These are phyloP conservation scores for Synodontis membranacea DNA, from an alignment of 2,113 vertebrate genomes.

Conservation along the genomic window DNA sequence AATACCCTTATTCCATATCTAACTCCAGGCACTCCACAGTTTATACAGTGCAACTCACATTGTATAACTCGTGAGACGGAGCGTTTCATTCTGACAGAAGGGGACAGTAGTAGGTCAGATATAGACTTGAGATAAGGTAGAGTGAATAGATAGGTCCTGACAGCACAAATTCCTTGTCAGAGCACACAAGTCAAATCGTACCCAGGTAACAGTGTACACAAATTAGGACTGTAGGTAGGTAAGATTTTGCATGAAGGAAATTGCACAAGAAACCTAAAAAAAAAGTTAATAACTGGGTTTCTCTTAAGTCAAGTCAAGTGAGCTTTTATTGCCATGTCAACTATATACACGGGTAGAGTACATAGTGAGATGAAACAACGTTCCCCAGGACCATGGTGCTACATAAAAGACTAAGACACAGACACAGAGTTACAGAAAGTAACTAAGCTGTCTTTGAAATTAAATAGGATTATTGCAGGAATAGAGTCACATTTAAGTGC, in stretches of 20 bases:
- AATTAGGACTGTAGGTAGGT: neutral
- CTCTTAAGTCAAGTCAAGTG: no score
- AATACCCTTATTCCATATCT: neutral
- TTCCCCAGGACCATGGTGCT: no score
- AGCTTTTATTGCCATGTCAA: no score
- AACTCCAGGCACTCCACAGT: neutral
- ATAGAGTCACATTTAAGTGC: neutral
- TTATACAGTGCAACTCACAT: no score
- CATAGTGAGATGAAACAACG: no score
- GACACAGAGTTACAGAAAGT: no score
- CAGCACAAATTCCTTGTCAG: neutral
- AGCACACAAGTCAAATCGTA: neutral
- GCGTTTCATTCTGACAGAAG: neutral
- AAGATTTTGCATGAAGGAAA: neutral
- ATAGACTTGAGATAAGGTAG: neutral
- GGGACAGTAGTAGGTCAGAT: neutral
- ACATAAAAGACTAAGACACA: neutral
- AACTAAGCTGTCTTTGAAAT: neutral
- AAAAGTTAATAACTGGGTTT: no score
- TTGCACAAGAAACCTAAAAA: neutral
- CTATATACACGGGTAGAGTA: no score
- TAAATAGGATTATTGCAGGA: neutral
- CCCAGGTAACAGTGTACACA: neutral
- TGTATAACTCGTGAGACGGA: neutral
- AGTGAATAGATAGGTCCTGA: neutral